Percentiles rank a stretch among this genome's conserved stretches.
Evolutionary conservation across 2,888 invertebrate genomes (phyloP).

Genomic region (Melieria picta): DNA sequence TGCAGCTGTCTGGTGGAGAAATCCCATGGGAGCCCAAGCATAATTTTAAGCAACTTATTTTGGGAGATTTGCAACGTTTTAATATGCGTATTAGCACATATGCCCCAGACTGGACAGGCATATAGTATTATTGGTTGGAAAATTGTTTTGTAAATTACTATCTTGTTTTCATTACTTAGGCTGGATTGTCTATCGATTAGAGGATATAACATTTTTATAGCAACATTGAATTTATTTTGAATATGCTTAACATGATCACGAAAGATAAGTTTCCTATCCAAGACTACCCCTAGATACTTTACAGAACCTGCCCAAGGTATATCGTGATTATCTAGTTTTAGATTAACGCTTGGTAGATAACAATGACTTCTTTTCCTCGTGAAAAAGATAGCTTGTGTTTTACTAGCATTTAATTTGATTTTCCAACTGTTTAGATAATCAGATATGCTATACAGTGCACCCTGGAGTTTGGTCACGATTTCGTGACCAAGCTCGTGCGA

Average conservation of each 20-base stretch:
- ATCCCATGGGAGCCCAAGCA: constrained; percentile 9
- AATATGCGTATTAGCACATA: no score
- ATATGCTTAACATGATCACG: constrained; percentile 3
- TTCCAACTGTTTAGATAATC: constrained; percentile 11
- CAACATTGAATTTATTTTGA: no score
- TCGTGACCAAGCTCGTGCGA: constrained; percentile 15
- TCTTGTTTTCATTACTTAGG: no score
- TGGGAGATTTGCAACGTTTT: no score
- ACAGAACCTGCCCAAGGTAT: not conserved
- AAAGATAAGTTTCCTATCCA: constrained; percentile 14
- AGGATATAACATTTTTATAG: no score
- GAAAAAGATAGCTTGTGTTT: constrained; percentile 26
- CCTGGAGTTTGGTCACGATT: constrained; percentile 13
- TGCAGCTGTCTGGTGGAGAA: not conserved
- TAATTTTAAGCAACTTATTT: not conserved
- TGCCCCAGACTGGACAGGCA: no score
- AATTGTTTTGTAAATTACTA: no score
- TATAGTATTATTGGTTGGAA: no score
- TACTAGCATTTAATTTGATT: constrained; percentile 15
- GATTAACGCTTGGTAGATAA: constrained; percentile 8
- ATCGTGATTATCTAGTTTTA: constrained; percentile 3
- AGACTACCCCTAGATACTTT: constrained; percentile 7
- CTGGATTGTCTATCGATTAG: no score
- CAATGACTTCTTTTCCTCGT: constrained; percentile 19
- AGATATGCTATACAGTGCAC: constrained; percentile 8